These are phyloP conservation scores for Napeogenes sylphis DNA, from an alignment of 2,888 invertebrate species.

Conservation along the genomic window DNA sequence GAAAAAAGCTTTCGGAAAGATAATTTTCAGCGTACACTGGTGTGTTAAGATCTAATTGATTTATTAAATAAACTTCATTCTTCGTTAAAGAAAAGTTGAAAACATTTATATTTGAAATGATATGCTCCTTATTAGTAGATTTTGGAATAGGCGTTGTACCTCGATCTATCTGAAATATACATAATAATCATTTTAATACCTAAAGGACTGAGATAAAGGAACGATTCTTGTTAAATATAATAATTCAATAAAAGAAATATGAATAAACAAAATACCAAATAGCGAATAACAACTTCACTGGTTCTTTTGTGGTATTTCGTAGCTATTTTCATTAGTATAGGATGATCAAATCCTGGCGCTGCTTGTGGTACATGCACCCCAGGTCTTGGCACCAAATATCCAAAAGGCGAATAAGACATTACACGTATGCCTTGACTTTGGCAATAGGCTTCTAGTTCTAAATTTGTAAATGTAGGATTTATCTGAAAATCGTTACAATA, in stretches of 20 bases:
- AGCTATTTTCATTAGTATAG: constrained; percentile 73
- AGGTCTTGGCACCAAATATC: constrained; percentile 11
- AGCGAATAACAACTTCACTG: constrained; percentile 80
- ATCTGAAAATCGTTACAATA: constrained; percentile 7
- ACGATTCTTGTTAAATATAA: too few species aligned
- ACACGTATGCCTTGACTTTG: constrained; percentile 14
- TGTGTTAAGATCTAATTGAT: constrained; percentile 11
- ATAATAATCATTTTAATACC: neutral
- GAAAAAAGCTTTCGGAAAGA: too few species aligned
- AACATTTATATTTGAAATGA: constrained; percentile 16
- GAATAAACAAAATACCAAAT: constrained; percentile 69
- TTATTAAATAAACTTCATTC: constrained; percentile 14
- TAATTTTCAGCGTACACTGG: constrained; percentile 6
- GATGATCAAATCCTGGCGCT: constrained; percentile 17
- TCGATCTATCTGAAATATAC: constrained; percentile 17
- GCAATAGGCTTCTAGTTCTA: constrained; percentile 15
- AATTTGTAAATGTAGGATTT: constrained; percentile 17
- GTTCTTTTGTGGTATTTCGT: constrained; percentile 80
- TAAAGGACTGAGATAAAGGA: too few species aligned
- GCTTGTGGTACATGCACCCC: neutral
- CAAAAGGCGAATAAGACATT: constrained; percentile 15
- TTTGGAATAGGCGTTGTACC: constrained; percentile 12
- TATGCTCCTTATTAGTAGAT: constrained; percentile 13
- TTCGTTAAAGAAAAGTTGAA: constrained; percentile 27
- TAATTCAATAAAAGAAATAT: too few species aligned